phyloP scores from a whole-genome alignment of 2,113 vertebrate genomes.

The Cebidichthys violaceus region DNA sequence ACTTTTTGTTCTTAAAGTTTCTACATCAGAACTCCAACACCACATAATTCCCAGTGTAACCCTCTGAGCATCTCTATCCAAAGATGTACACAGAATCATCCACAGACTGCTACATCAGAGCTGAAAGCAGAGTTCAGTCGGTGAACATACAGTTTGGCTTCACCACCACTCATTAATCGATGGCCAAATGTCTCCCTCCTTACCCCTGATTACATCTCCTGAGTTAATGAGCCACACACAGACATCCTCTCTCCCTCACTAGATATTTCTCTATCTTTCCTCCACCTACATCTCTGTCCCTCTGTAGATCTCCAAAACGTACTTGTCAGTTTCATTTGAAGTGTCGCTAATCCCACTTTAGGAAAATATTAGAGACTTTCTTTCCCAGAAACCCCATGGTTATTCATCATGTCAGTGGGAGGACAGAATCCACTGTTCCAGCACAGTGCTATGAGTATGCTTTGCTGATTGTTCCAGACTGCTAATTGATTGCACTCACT shows the following conservation, averaged over 20 bases:
- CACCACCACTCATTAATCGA: slow-evolving; percentile 57
- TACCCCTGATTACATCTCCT: slow-evolving; percentile 68
- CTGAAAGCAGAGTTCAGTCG: slow-evolving; percentile 28
- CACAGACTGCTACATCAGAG: slow-evolving; percentile 10
- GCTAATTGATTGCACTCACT: slow-evolving; percentile 57
- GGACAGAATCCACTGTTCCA: slow-evolving; percentile 48
- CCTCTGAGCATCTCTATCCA: neutral
- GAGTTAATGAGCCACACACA: slow-evolving; percentile 71
- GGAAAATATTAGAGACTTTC: slow-evolving; percentile 38
- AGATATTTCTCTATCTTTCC: slow-evolving; percentile 42
- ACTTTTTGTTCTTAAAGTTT: neutral
- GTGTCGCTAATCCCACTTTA: slow-evolving; percentile 37
- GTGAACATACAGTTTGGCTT: slow-evolving; percentile 16
- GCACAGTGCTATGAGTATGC: slow-evolving; percentile 33
- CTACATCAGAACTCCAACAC: neutral
- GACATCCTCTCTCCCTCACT: slow-evolving; percentile 38
- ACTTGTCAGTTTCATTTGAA: slow-evolving; percentile 43
- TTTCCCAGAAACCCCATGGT: slow-evolving; percentile 30
- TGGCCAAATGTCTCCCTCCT: slow-evolving; percentile 63
- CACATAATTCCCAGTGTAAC: neutral
- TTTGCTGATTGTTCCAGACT: slow-evolving; percentile 48
- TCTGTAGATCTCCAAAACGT: slow-evolving; percentile 32
- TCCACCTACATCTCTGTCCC: slow-evolving; percentile 2
- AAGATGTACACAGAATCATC: slow-evolving; percentile 3
- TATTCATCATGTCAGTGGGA: slow-evolving; percentile 62